Evolutionary conservation across 2,113 vertebrate species (phyloP), one percentile per base, ranked within the genome.

Genomic region (Microtus oregoni): DNA sequence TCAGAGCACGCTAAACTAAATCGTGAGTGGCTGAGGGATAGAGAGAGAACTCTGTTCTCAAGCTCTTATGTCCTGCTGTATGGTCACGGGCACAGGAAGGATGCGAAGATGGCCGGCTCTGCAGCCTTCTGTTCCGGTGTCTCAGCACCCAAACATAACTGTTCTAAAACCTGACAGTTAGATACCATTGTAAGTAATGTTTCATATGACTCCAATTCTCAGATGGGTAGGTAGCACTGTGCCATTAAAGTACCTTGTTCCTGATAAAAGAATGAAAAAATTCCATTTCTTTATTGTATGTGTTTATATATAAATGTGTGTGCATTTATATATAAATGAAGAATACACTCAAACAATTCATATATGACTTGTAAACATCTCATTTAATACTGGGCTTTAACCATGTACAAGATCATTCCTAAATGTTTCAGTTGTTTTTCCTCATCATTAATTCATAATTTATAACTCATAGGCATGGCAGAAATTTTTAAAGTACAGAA

Each of bases 401-500:
- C 3, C 28, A 30, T 89, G 26, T 70, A 82, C 12, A 72, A 94
- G n/a, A 94, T 55, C 7, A 65, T 65, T 94, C n/a, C 52, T 58
- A 90, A 95, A 91, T 85, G 86, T 86, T 81, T 88, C n/a, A 92
- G 63, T 86, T 93, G 76, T 82, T 88, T 94, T 89, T 95, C 81
- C 4, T 78, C 67, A 86, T 65, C 19, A 92, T 30, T 70, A 92
- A 96, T 55, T 89, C 73, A 58, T 58, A 58, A 58, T 58, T 58
- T 17, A 58, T 68, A 92, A 95, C 47, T 89, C 73, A 86, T 44
- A 88, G 86, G 47, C 13, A 26, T 88, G 35, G 22, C 14, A 73
- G 68, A 72, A n/a, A 28, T 19, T 30, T 15, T 38, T 10, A 88
- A 55, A 73, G 68, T 24, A 38, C 14, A 95, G 70, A 73, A 73